Conservation (phyloP, 2,797 vertebrate species). For the Brachyrhaphis roseni region DNA sequence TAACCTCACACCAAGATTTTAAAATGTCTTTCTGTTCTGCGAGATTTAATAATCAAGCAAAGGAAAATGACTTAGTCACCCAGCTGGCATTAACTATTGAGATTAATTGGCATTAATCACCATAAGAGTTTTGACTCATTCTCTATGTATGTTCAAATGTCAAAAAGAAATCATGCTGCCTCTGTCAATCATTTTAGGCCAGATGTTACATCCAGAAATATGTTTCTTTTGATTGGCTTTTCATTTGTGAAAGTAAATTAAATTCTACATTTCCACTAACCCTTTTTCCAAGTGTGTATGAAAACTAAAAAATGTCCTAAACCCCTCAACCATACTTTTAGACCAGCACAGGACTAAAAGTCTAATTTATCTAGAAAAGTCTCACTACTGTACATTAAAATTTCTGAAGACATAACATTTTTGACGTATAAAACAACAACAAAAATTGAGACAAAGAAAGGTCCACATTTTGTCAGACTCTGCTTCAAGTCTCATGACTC, state of each 20-base stretch:
- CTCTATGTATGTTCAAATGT: background rate
- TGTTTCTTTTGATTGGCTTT: background rate
- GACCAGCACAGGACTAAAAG: background rate
- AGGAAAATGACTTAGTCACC: background rate
- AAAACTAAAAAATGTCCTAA: background rate
- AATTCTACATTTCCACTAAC: background rate
- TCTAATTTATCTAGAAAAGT: background rate
- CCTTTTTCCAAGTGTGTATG: background rate
- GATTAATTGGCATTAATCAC: background rate
- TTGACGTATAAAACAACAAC: background rate
- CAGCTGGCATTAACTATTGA: background rate
- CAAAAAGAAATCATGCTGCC: background rate
- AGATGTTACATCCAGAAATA: background rate
- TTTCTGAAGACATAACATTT: background rate
- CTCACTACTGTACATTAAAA: background rate
- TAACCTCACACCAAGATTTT: background rate
- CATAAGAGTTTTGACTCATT: background rate
- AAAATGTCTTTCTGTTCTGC: background rate
- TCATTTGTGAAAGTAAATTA: background rate
- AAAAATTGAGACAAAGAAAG: background rate
- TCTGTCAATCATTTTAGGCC: background rate
- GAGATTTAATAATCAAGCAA: background rate
- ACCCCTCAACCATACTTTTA: background rate
- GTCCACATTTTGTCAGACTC: background rate
- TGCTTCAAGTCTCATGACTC: background rate